Base-by-base conservation (phyloP, 2,113 vertebrate species). In the Nyctibius bracteatus region DNA sequence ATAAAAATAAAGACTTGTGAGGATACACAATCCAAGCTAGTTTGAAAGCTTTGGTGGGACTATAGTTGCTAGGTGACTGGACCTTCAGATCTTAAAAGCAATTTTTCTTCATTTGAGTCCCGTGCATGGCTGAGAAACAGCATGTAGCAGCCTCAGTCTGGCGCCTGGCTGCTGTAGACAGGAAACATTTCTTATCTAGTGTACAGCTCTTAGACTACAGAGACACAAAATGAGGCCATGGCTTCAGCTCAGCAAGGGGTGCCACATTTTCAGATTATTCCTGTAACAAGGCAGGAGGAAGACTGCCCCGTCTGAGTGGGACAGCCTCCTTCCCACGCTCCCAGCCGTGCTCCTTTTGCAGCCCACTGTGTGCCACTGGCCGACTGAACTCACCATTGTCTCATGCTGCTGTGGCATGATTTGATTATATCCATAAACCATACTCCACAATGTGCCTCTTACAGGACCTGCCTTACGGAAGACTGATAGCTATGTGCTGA, bases 1-100 rank as follows among this genome's bases (percentile, higher is more conserved):
- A 57, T n/a, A 25, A 68, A 88, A 68, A 80, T 37, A 52, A 77
- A 67, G 35, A 51, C 70, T 51, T 80, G 7, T 12, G 31, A 16
- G 7, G 37, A 52, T 57, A 83, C 6, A 44, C 12, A 82, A 10
- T 14, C 18, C 54, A 73, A 86, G 17, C 14, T 70, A 22, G n/a
- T 77, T 21, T 70, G 37, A 88, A 92, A 43, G 17, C 27, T 94
- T 63, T 52, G 46, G 31, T 77, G 49, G 41, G 23, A 58, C 70
- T 68, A 28, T 3, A 83, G 58, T 83, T 94, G 88, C 62, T 73
- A 73, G 22, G 62, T 82, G 74, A 93, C 44, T 16, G 12, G 58
- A 72, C 62, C 19, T 80, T 88, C 62, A 90, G 27, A 80, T 52
- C 39, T 72, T 57, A 79, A 90, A 52, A 21, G n/a, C n/a, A 83